Conservation (phyloP, 2,888 invertebrate species). For the Napeogenes sylphis region DNA sequence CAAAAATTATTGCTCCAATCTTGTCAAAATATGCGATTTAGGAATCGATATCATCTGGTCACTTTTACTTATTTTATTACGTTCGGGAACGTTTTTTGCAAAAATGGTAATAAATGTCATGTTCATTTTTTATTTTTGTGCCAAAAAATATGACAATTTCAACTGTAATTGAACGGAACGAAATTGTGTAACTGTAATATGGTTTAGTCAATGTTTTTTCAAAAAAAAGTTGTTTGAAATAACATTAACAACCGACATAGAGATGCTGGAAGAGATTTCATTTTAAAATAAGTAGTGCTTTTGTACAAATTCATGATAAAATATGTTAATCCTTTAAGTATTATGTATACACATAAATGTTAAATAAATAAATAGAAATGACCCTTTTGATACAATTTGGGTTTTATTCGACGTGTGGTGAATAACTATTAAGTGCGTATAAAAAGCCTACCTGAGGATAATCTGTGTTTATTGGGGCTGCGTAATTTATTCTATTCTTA, state of each 20-base stretch:
- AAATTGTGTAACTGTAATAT: neutral
- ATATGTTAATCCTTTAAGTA: too few relatives aligned
- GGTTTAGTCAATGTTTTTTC: neutral
- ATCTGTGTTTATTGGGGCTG: slow-evolving; percentile 4
- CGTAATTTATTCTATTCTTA: too few relatives aligned
- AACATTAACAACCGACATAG: slow-evolving; percentile 2
- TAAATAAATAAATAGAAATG: neutral
- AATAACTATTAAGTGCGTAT: slow-evolving; percentile 32
- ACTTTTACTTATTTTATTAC: neutral
- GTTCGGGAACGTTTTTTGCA: neutral
- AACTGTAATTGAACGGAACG: slow-evolving; percentile 1
- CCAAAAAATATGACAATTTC: neutral
- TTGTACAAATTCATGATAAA: too few relatives aligned
- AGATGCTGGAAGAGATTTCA: too few relatives aligned
- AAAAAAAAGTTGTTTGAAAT: neutral
- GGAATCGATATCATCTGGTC: neutral
- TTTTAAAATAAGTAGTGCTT: too few relatives aligned
- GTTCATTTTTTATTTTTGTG: slow-evolving; percentile 10
- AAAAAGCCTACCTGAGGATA: slow-evolving; percentile 20
- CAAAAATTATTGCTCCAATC: neutral
- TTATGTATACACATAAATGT: too few relatives aligned
- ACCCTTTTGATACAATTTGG: slow-evolving; percentile 24
- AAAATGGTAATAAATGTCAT: neutral
- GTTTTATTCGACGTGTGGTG: slow-evolving; percentile 37
- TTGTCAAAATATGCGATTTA: neutral